Evolutionary conservation across 2,888 invertebrate species (phyloP), one percentile per base, ranked within the genome.

Genomic region (Agriopis marginaria): DNA sequence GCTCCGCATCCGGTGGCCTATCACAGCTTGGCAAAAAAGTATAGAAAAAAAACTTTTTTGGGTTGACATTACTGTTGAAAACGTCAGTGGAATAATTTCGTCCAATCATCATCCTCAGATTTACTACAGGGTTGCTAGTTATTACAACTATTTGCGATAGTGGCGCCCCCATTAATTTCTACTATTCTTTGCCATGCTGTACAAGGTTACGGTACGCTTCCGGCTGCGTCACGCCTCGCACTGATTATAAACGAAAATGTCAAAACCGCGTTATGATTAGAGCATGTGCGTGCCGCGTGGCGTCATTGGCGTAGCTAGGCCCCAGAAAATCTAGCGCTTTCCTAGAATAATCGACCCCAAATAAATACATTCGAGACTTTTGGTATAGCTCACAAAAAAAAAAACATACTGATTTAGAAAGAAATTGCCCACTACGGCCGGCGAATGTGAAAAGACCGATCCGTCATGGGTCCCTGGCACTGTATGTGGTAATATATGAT

Each of bases 271-370:
- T 42, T 45, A 58, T 44, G 58, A 75, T 70, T 77, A 71, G 76
- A 78, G 72, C 47, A 75, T 70, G 77, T 76, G 81, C 68, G 79
- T 68, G 78, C 78, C 79, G 75, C 59, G 81, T 58, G 58, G 58
- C 58, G 40, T 32, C 58, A 58, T 58, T 58, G 45, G 59, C 50
- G 47, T 60, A 65, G 58, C 58, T 58, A 58, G 47, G n/a, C 32
- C 58, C 23, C 5, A 42, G 42, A 56, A 14, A 56, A 56, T 17
- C 58, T 58, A 58, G 45, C 45, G 45, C 45, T 58, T 45, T 56
- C 12, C 17, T 23, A 45, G 3, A 12, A 56, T 44, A 39, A 23
- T 40, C 9, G 7, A 42, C 17, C 40, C 14, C 0, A 53, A 14
- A 32, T 7, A 32, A 39, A 55, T 14, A 40, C 40, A 55, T 55